These are phyloP conservation scores for Rana temporaria DNA, from an alignment of 2,113 vertebrate species.

Conservation along the genomic window DNA sequence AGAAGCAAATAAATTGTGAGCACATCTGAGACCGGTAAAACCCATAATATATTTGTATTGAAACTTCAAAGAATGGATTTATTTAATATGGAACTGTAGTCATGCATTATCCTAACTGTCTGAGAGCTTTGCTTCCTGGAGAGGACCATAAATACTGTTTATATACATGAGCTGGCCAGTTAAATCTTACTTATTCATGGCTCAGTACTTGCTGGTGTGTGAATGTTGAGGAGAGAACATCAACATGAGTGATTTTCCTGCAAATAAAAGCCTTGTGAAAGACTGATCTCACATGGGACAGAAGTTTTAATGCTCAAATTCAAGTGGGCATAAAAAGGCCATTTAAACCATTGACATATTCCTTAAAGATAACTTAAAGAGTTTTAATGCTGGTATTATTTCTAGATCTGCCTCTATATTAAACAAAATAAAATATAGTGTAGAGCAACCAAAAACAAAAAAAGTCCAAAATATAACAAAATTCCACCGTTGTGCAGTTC, in stretches of 20 bases:
- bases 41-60: constrained; percentile 24
- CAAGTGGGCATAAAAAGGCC: no score
- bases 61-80: neutral
- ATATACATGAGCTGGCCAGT: constrained; percentile 26
- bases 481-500: no score
- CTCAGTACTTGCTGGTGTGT: constrained; percentile 1
- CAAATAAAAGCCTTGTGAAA: constrained; percentile 3
- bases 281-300: neutral
- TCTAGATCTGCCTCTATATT: neutral
- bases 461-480: no score
- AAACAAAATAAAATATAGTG: no score
- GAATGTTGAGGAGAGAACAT: constrained; percentile 4
- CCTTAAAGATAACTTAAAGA: no score
- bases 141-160: constrained; percentile 10
- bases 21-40: neutral
- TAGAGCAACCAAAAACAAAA: no score
- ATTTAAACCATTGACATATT: no score
- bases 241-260: constrained; percentile 11
- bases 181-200: constrained; percentile 29
- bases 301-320: no score
- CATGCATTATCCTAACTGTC: constrained; percentile 12
- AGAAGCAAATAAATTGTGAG: constrained; percentile 11
- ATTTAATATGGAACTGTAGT: neutral
- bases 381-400: neutral
- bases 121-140: constrained; percentile 15